Conservation (phyloP, 1,140 invertebrate genomes). For the Drosophila paulistorum region DNA sequence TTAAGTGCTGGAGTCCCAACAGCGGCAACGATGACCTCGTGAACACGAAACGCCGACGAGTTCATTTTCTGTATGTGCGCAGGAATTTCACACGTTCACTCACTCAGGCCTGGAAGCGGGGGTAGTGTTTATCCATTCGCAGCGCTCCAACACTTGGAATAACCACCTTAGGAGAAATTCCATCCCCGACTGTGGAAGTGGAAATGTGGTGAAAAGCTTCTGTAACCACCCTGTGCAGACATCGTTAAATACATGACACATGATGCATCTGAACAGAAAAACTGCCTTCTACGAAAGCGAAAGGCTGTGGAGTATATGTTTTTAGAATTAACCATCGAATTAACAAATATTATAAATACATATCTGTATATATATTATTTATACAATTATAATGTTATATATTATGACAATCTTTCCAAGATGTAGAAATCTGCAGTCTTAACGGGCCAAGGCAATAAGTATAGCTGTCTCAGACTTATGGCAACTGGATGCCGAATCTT, state of each 20-base stretch:
- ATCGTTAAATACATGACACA: not conserved
- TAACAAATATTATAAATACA: not conserved
- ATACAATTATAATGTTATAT: no score
- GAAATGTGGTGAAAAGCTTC: constrained; percentile 46
- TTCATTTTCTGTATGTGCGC: constrained; percentile 69
- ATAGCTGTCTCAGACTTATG: no score
- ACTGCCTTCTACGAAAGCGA: no score
- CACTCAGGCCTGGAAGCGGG: constrained; percentile 32
- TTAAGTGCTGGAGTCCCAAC: constrained; percentile 76
- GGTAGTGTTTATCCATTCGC: not conserved
- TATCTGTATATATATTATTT: not conserved
- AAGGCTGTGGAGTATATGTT: no score
- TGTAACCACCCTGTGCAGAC: not conserved
- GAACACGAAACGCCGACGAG: constrained; percentile 38
- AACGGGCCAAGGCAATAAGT: no score
- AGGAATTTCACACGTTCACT: constrained; percentile 54
- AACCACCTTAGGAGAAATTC: constrained; percentile 37
- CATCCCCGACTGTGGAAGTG: constrained; percentile 15
- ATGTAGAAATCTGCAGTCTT: no score
- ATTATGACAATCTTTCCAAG: no score
- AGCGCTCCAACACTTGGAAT: not conserved
- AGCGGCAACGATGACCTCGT: constrained; percentile 44
- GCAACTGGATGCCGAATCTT: no score
- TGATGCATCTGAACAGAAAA: not conserved
- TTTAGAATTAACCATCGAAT: no score